phyloP scores from a whole-genome alignment of 2,113 vertebrate species.

The Eonycteris spelaea region DNA sequence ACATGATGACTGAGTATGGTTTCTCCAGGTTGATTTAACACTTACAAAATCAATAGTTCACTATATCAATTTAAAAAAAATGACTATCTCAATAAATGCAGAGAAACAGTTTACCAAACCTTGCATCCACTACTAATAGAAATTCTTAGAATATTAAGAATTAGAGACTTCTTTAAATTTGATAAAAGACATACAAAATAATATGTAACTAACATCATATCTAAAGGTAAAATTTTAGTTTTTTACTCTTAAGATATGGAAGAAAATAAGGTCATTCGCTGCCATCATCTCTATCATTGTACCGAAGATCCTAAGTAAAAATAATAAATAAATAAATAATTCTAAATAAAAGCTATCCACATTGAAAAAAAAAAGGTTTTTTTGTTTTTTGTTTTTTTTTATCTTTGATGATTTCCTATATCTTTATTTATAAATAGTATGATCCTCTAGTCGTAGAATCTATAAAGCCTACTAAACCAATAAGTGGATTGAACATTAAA shows the following conservation, averaged over 20 bases:
- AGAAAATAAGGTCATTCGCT: not conserved
- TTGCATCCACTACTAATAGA: not conserved
- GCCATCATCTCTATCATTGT: not conserved
- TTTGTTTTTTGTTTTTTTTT: not conserved
- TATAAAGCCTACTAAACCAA: not conserved
- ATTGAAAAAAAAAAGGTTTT: not conserved
- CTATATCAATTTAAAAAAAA: not conserved
- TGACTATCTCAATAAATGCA: not conserved
- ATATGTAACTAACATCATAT: not conserved
- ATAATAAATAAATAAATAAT: not conserved
- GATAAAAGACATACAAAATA: not conserved
- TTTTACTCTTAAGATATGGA: not conserved
- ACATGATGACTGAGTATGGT: not conserved
- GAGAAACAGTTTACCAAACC: not conserved
- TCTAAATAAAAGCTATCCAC: not conserved
- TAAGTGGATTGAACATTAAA: not conserved
- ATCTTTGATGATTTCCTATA: not conserved
- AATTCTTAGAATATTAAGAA: not conserved
- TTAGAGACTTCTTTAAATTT: not conserved
- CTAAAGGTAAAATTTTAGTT: not conserved
- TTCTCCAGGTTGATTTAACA: not conserved
- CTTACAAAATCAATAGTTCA: not conserved
- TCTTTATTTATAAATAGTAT: not conserved
- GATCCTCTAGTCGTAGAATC: not conserved
- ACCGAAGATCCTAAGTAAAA: not conserved